Base-by-base conservation (phyloP, 2,113 vertebrate species). In the Sakesphorus luctuosus region DNA sequence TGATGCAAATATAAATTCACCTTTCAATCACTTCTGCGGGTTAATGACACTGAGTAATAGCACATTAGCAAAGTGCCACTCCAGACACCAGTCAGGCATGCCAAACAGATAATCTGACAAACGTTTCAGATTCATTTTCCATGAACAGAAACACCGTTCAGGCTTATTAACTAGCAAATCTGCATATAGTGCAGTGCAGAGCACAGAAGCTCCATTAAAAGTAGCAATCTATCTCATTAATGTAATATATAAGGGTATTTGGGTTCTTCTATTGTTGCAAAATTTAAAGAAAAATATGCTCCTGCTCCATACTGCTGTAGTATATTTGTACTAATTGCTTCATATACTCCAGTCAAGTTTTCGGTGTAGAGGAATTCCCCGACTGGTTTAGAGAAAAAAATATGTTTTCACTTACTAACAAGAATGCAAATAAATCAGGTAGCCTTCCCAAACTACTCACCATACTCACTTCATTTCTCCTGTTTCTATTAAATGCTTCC, bases 11-110 rank as follows among this genome's bases (percentile, higher is more conserved):
- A 96, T 49, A 96, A 97, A 97, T 97, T 98, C 97, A 98, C 97
- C 98, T 98, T 98, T 98, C 98, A 98, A 98, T 98, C 98, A 98
- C 94, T 97, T 92, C 93, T 87, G 84, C 5, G 93, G 97, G 97
- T 98, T 98, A 98, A 98, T 98, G 98, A 98, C 98, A 98, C 97
- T 98, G 98, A 98, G 97, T 98, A 98, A 98, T 98, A 98, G 98
- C 97, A 96, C 98, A 98, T 98, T 98, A 98, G 97, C 91, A 76
- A 95, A 98, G 95, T 98, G 98, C 97, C 98, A 97, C 97, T 98
- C 95, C 97, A 98, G 98, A 94, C 97, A 97, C 78, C 97, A 98
- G 97, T 92, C 97, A 98, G 97, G 98, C 98, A 97, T 98, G 97
- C 98, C 98, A 97, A 98, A 97, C 94, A 97, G 96, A 98, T 98